Conservation (phyloP, 2,113 vertebrate genomes). For the Propithecus coquereli region DNA sequence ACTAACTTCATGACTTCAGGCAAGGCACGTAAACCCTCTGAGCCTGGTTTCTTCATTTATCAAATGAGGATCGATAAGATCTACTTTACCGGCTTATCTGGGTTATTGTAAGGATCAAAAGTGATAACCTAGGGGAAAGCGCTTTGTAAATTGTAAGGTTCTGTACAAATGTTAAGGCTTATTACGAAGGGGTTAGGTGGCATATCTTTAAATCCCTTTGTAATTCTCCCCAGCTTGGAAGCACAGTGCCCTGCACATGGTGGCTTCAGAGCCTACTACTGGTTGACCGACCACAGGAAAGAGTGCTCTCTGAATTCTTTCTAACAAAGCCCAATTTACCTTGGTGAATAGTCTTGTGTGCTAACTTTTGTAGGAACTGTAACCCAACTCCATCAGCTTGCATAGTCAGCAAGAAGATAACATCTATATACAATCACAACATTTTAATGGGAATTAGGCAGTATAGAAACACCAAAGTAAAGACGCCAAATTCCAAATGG, state of each 20-base stretch:
- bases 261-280: neutral
- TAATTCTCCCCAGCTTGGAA: conserved; percentile 4
- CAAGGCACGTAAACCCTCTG: neutral
- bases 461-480: conserved; percentile 9
- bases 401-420: neutral
- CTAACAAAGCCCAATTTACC: neutral
- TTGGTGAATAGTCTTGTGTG: neutral
- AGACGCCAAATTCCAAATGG: conserved; percentile 24
- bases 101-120: conserved; percentile 51
- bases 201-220: conserved; percentile 49
- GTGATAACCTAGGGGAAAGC: conserved; percentile 33
- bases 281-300: neutral
- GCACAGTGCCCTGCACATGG: neutral
- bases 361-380: neutral
- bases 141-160: conserved; percentile 49
- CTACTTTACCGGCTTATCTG: neutral
- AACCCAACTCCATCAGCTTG: neutral
- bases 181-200: conserved; percentile 16
- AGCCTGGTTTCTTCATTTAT: conserved; percentile 1
- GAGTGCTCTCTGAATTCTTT: neutral
- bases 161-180: conserved; percentile 52
- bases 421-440: neutral
- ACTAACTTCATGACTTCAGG: neutral
- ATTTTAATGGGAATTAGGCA: neutral
- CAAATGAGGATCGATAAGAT: neutral